Evolutionary conservation across 2,797 vertebrate species (phyloP), one percentile per base, ranked within the genome.

Genomic region (Danio tinwini): DNA sequence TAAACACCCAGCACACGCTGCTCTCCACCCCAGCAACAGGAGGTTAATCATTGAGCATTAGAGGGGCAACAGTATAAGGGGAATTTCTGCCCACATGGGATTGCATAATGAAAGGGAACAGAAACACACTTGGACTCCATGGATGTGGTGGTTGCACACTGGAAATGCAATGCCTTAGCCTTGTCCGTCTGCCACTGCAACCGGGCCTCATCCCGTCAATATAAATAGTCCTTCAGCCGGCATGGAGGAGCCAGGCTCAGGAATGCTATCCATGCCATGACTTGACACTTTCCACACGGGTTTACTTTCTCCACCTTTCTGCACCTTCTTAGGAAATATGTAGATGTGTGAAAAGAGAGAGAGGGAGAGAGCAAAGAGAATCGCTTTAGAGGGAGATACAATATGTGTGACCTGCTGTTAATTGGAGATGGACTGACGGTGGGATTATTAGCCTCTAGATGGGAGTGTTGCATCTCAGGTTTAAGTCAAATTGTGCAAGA

Each of bases 201-300:
- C 73, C 84, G 87, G 86, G 88, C 90, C 91, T 91, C 89, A 78
- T 85, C 86, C 83, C 84, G 10, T 61, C 84, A 90, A 87, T 94
- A 94, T 94, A 92, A 94, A 94, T 94, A 94, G 93, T 89, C 69
- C 88, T 84, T 53, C 64, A 82, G 53, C 56, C 47, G 89, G 90
- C 90, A 83, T 81, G 85, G 87, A 91, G 91, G 91, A 93, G 90
- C 90, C 90, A 87, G 78, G 86, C 84, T 40, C 81, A 83, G 90
- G 89, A 91, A 94, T 93, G 87, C 82, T 81, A 81, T 86, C 90
- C 88, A 93, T 93, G 89, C 82, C 88, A 89, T 92, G 90, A 92
- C 88, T 58, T 78, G 83, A 78, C 88, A n/a, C 81, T 92, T 93
- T 92, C 86, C 86, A 85, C 84, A 37, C 3, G 5, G 47, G 55